Conservation (phyloP, 2,113 vertebrate species). For the Calypte anna region DNA sequence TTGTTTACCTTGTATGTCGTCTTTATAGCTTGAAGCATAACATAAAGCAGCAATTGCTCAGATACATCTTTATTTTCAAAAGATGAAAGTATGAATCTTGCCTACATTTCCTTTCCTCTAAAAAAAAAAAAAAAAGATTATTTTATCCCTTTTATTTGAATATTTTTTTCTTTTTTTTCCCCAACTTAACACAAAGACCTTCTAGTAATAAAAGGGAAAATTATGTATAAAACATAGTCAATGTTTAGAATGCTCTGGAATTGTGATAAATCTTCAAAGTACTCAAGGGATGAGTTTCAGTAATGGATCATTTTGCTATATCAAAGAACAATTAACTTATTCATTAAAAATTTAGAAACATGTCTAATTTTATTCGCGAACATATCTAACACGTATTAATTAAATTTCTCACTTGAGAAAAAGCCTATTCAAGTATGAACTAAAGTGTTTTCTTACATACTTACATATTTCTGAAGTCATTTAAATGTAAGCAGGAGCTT, state of each 20-base stretch:
- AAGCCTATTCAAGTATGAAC: background rate
- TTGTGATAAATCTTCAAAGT: background rate
- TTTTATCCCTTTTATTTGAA: background rate
- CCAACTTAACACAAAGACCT: background rate
- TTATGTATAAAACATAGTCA: background rate
- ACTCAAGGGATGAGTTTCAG: conserved; percentile 11
- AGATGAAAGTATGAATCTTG: background rate
- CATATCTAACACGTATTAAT: conserved; percentile 29
- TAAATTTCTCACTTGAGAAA: conserved; percentile 36
- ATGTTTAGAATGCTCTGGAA: background rate
- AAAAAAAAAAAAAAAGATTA: background rate
- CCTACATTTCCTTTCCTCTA: background rate
- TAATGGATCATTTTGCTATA: conserved; percentile 1
- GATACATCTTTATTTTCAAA: background rate
- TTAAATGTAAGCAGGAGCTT: background rate
- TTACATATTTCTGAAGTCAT: background rate
- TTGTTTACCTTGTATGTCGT: background rate
- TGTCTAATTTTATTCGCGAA: background rate
- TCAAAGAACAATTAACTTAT: conserved; percentile 49
- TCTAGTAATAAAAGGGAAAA: background rate
- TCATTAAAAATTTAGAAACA: conserved; percentile 47
- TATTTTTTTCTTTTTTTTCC: background rate
- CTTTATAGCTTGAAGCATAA: background rate
- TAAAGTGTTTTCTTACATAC: conserved; percentile 17
- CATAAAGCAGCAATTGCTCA: background rate